Evolutionary conservation across 1,140 invertebrate species (phyloP).

Genomic region (Bombus haemorrhoidalis): DNA sequence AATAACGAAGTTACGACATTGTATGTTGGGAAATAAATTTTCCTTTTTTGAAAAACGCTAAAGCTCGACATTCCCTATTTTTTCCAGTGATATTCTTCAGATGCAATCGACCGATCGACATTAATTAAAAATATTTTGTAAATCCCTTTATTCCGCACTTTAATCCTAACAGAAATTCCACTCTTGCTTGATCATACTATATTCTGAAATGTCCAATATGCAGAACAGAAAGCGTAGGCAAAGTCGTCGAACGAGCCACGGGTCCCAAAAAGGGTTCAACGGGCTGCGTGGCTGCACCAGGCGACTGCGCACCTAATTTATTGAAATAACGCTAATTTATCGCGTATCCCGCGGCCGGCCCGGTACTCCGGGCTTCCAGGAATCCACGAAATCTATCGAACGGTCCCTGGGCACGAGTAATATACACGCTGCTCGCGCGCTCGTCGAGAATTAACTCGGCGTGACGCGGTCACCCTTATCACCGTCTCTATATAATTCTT

Average conservation of each 20-base stretch:
- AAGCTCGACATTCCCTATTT: too few species aligned
- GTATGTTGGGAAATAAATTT: too few species aligned
- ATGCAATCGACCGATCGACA: too few species aligned
- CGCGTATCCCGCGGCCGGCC: constrained; percentile 39
- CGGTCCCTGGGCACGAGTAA: constrained; percentile 12
- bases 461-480: constrained; percentile 30
- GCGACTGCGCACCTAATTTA: constrained; percentile 45
- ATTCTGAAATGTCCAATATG: neutral
- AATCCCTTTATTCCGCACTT: neutral
- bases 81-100: too few species aligned
- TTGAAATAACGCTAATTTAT: constrained; percentile 62
- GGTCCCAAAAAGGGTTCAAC: neutral
- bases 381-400: constrained; percentile 56
- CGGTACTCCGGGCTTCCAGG: constrained; percentile 36
- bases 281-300: neutral
- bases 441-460: constrained; percentile 27
- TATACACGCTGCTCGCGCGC: constrained; percentile 1
- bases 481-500: constrained; percentile 44
- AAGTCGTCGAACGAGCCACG: constrained; percentile 12
- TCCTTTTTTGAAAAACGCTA: too few species aligned
- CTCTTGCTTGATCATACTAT: neutral
- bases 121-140: neutral
- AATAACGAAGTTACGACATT: too few species aligned
- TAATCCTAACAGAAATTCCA: neutral
- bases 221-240: neutral